These are phyloP conservation scores for Candidula unifasciata DNA, from an alignment of 2,888 invertebrate species.

Conservation along the genomic window DNA sequence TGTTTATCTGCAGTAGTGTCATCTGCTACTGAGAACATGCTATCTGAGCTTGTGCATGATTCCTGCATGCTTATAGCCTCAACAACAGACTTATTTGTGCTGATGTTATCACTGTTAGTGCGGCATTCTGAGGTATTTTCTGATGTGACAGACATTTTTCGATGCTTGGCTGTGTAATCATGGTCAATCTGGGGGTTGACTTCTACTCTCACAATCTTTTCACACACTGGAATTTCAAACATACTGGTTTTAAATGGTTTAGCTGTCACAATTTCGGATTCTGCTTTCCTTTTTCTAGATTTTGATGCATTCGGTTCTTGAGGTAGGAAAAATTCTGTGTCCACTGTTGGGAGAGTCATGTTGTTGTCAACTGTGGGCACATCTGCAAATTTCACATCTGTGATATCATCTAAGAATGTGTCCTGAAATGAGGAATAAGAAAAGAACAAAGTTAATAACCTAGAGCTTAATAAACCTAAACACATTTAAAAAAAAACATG, in stretches of 20 bases:
- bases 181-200: conserved; percentile 46
- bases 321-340: not conserved
- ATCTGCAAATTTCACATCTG: conserved; percentile 34
- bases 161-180: conserved; percentile 51
- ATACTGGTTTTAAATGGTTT: conserved; percentile 39
- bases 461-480: not conserved
- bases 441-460: not conserved
- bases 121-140: not conserved
- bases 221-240: conserved; percentile 41
- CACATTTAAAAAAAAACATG: not conserved
- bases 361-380: not conserved
- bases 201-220: not conserved
- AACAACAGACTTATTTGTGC: not conserved
- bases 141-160: conserved; percentile 28
- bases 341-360: not conserved
- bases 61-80: not conserved
- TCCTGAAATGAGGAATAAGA: conserved; percentile 33
- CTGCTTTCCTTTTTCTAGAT: conserved; percentile 39
- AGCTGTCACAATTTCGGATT: not conserved
- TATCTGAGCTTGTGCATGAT: conserved; percentile 18
- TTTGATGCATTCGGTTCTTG: not conserved
- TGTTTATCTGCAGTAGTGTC: conserved; percentile 57
- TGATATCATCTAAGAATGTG: conserved; percentile 42
- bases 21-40: not conserved
- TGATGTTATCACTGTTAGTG: not conserved